Evolutionary conservation across 2,888 invertebrate genomes (phyloP), one percentile per base, ranked within the genome.

Genomic region (Acrobasis repandana): DNA sequence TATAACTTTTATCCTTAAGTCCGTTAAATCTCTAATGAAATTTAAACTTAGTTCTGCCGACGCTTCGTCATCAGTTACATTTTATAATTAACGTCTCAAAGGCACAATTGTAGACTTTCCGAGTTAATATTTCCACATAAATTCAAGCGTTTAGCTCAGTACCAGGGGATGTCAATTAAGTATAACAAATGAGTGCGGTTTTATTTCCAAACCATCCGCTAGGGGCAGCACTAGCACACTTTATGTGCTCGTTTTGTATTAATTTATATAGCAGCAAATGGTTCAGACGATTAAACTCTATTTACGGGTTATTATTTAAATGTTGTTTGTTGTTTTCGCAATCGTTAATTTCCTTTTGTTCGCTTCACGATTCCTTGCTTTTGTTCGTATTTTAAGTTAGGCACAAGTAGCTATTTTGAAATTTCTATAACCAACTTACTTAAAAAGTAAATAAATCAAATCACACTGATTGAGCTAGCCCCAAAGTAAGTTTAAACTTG

Each of bases 161-260:
- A 38, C 54, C 38, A 18, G 14, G 54, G 52, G 36, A 52, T 54
- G 54, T 54, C 54, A 54, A 54, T 54, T 54, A 54, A 36, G 46
- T 28, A 18, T 54, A 43, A 54, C 54, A 54, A 54, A 54, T 38
- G 54, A 54, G 54, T 18, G 36, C 34, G 70, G 71, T 79, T 77
- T 79, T 76, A 73, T 77, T 77, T 50, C 20, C 49, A 38, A 58
- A 36, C 49, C 58, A 49, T 58, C 58, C 49, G 34, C 16, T 36
- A 68, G 69, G 62, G 64, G 69, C 65, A 62, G 59, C 62, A 67
- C 69, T 74, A 74, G n/a, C 73, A 73, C 69, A 68, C 65, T 76
- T 75, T 75, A 76, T 71, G 69, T 66, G 63, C 69, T 64, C 72
- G 71, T 75, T 72, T 73, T 63, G 56, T 68, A 61, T 49, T 68